These are phyloP conservation scores for Cheilosia variabilis DNA, from an alignment of 2,888 invertebrate species.

Conservation along the genomic window DNA sequence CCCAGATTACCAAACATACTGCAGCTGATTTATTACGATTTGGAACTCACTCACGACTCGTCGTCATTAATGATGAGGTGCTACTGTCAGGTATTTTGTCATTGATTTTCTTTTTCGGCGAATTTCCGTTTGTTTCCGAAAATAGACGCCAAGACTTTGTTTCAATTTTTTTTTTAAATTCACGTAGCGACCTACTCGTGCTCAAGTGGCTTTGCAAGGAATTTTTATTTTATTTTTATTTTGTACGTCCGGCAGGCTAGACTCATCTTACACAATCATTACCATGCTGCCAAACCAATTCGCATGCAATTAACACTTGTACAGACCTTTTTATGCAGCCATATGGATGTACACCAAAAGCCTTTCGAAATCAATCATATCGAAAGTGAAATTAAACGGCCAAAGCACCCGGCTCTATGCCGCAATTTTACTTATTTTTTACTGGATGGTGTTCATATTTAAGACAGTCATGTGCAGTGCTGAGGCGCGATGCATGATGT, in stretches of 20 bases:
- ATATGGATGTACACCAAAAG: background rate
- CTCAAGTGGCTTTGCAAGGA: background rate
- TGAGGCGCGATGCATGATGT: background rate
- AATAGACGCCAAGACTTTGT: background rate
- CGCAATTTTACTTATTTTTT: slow-evolving; percentile 2
- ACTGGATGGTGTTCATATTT: background rate
- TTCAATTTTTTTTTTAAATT: slow-evolving; percentile 21
- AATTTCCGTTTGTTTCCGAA: slow-evolving; percentile 31
- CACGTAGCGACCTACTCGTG: slow-evolving; percentile 23
- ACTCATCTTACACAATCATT: background rate
- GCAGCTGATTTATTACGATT: slow-evolving; percentile 29
- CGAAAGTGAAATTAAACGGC: slow-evolving; percentile 39
- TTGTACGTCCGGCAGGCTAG: slow-evolving; percentile 9
- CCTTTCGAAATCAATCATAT: slow-evolving; percentile 23
- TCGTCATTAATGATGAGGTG: slow-evolving; percentile 1
- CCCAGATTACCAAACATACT: slow-evolving; percentile 38
- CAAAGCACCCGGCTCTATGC: slow-evolving; percentile 28
- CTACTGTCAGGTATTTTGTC: slow-evolving; percentile 43
- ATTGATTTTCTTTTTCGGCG: slow-evolving; percentile 54
- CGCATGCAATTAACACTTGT: slow-evolving; percentile 14
- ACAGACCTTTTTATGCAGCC: background rate
- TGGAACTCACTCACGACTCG: slow-evolving; percentile 36
- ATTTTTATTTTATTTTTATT: slow-evolving; percentile 7
- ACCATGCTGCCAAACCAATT: background rate
- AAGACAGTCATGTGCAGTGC: background rate